Evolutionary conservation across 2,113 vertebrate species (phyloP), one percentile per base, ranked within the genome.

Genomic region (Anhinga rufa): DNA sequence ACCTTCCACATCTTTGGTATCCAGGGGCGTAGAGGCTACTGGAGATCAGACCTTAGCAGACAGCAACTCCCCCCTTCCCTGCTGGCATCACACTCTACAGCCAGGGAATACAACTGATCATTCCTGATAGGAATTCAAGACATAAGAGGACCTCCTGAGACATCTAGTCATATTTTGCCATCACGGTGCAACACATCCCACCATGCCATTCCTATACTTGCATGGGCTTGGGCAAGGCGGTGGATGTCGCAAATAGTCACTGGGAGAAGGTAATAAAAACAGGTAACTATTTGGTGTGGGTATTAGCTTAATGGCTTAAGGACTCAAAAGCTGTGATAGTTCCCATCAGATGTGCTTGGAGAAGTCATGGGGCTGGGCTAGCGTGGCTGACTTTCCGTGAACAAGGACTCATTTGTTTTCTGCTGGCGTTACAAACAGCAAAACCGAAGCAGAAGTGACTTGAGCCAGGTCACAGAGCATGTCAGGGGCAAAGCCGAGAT

Each of bases 401-500:
- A 90, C 88, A 94, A 91, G 89, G 92, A 12, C 40, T 14, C 89
- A 31, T 88, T 88, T 93, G 89, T 94, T 94, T 80, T 69, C 76
- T 77, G 69, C 62, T 70, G 75, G 66, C 10, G 0, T 71, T 89
- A 6, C 0, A 5, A 69, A 51, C 31, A 84, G 81, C 2, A 58
- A 93, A 92, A 95, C 74, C 17, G 4, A 96, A 94, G 94, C 81
- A 70, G 92, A 82, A 46, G 46, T 55, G 86, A 58, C 92, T 94
- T 89, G 89, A 90, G 92, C 89, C 91, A 95, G 84, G 89, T 86
- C 88, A 95, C 76, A 76, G 92, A 86, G 69, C 86, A 81, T 1
- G 0, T 14, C 21, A 7, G 55, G 64, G 75, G 32, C 85, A 90
- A 82, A 51, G 81, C 65, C 9, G 11, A 46, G 86, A 12, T 58